These are phyloP conservation scores for Hirtodrosophila confusa DNA, from an alignment of 2,888 invertebrate genomes.

Conservation along the genomic window DNA sequence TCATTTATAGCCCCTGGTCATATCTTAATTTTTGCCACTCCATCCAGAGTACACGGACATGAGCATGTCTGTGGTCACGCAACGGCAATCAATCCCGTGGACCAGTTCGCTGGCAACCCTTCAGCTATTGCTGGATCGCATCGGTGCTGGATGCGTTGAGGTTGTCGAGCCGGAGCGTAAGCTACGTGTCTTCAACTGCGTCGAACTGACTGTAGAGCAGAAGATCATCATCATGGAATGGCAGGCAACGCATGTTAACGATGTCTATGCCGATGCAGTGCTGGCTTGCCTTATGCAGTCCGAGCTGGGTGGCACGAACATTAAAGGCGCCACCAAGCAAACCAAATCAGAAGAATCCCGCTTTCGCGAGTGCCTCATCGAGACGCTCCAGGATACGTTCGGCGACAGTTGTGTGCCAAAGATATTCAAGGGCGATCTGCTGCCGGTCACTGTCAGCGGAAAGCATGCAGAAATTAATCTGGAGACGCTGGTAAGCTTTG, in stretches of 20 bases:
- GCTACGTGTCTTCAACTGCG: conserved; percentile 91
- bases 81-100: conserved; percentile 96
- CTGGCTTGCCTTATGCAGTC: conserved; percentile 94
- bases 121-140: conserved; percentile 90
- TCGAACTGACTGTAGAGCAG: conserved; percentile 92
- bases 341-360: conserved; percentile 94
- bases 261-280: conserved; percentile 99
- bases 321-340: conserved; percentile 87
- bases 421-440: conserved; percentile 94
- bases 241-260: conserved; percentile 96
- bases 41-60: conserved; percentile 94
- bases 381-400: conserved; percentile 92
- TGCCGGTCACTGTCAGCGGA: conserved; percentile 93
- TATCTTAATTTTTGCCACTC: background rate
- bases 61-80: conserved; percentile 95
- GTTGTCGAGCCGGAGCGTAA: conserved; percentile 89
- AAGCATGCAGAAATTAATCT: conserved; percentile 94
- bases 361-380: conserved; percentile 89
- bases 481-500: conserved; percentile 86
- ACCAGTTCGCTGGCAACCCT: conserved; percentile 87
- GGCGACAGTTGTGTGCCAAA: conserved; percentile 97
- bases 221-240: conserved; percentile 96
- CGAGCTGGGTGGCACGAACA: conserved; percentile 87
- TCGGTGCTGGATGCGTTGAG: conserved; percentile 89
- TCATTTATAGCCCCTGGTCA: too few relatives aligned